Conservation (phyloP, 2,888 invertebrate genomes). For the Ormyrus thymus region DNA sequence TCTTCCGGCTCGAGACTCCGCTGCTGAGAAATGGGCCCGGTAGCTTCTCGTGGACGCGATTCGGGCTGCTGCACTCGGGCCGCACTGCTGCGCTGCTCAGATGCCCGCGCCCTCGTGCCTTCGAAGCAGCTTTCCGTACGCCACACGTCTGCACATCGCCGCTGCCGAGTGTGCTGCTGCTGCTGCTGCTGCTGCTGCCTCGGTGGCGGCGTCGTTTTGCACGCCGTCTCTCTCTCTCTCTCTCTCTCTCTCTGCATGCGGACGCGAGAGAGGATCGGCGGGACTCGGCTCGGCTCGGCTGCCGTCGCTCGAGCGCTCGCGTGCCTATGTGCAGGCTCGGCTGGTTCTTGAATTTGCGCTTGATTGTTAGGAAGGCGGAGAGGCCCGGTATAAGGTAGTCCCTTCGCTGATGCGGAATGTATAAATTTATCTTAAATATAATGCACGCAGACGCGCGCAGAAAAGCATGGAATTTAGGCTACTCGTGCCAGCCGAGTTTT, state of each 20-base stretch:
- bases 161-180: conserved; percentile 3
- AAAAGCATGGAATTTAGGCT: no score
- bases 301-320: no score
- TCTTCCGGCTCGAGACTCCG: no score
- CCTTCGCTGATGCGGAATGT: no score
- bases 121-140: no score
- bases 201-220: conserved; percentile 1
- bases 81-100: not conserved
- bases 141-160: not conserved
- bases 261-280: conserved; percentile 1
- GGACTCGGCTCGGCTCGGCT: conserved; percentile 24
- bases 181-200: not conserved
- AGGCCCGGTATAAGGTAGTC: no score
- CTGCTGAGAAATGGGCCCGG: no score
- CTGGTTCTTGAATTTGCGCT: not conserved
- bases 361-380: not conserved
- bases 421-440: no score
- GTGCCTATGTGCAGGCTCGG: not conserved
- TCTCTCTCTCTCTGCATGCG: conserved; percentile 21
- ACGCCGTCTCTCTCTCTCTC: conserved; percentile 17
- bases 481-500: no score
- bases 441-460: no score
- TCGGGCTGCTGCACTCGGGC: not conserved
- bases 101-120: not conserved
- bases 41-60: no score